These are phyloP conservation scores for Aleiodes leptofemur DNA, from an alignment of 2,888 invertebrate genomes.

Conservation along the genomic window DNA sequence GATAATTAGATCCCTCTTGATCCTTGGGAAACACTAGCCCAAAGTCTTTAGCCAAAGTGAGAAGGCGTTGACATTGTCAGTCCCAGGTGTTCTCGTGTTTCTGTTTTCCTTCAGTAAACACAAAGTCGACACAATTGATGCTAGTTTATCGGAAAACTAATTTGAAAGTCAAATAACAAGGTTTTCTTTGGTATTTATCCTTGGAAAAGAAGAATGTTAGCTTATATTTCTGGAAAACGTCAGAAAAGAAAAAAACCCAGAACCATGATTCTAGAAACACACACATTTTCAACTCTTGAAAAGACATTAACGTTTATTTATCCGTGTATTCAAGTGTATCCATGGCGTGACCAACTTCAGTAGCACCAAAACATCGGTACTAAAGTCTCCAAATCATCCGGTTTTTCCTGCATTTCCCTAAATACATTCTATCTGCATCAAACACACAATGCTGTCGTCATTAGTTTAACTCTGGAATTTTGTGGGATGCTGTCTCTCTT, in stretches of 20 bases:
- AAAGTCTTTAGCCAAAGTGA: neutral
- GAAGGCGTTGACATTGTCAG: slow-evolving; percentile 21
- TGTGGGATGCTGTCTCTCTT: slow-evolving; percentile 50
- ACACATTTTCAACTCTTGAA: neutral
- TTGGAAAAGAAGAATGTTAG: slow-evolving; percentile 22
- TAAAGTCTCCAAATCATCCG: too few relatives aligned
- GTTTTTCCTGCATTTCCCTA: too few relatives aligned
- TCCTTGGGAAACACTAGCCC: neutral
- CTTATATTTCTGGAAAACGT: neutral
- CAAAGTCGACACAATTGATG: slow-evolving; percentile 12
- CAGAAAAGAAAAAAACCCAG: neutral
- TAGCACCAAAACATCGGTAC: slow-evolving; percentile 10
- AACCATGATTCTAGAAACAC: neutral
- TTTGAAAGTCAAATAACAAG: slow-evolving; percentile 24
- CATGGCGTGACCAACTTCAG: slow-evolving; percentile 49
- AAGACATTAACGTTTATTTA: neutral
- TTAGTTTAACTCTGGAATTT: slow-evolving; percentile 30
- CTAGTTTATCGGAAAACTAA: slow-evolving; percentile 25
- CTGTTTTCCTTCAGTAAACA: slow-evolving; percentile 8
- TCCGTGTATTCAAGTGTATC: neutral
- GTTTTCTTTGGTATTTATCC: slow-evolving; percentile 8
- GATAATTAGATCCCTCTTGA: slow-evolving; percentile 17
- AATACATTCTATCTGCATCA: neutral
- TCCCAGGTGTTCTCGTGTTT: slow-evolving; percentile 22
- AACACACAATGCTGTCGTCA: slow-evolving; percentile 38